Evolutionary conservation across 2,113 vertebrate genomes (phyloP).

Genomic region (Willisornis vidua): DNA sequence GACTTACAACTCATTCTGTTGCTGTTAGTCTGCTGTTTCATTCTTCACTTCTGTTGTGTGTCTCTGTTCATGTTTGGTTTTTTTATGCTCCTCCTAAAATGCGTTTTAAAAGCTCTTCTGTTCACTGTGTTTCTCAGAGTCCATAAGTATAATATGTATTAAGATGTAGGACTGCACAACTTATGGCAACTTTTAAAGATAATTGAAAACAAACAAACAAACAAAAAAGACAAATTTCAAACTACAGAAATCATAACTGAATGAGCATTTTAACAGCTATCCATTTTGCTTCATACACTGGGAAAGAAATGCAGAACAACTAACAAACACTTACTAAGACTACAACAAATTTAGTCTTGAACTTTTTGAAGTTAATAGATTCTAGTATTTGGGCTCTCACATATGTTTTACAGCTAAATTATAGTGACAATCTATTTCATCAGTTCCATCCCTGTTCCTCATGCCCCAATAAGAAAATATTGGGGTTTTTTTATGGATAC

Average conservation of each 20-base stretch:
- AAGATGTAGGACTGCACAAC: neutral
- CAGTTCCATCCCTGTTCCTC: neutral
- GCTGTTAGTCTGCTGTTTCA: neutral
- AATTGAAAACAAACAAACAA: neutral
- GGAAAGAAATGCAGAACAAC: neutral
- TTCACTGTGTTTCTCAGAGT: neutral
- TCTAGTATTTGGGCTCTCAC: neutral
- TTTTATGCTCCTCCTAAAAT: neutral
- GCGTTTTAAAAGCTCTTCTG: neutral
- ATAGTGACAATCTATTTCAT: neutral
- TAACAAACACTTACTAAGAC: neutral
- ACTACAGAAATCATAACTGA: neutral
- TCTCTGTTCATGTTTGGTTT: neutral
- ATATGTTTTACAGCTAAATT: neutral
- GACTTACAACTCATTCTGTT: neutral
- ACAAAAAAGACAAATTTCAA: neutral
- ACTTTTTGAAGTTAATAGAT: neutral
- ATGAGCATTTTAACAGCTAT: neutral
- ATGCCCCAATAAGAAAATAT: neutral
- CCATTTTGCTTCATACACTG: neutral
- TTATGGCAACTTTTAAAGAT: neutral
- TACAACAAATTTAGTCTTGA: neutral
- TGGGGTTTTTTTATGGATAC: neutral
- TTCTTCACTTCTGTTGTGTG: neutral
- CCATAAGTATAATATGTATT: neutral